Evolutionary conservation across 2,888 invertebrate species (phyloP), one percentile per base, ranked within the genome.

Genomic region (Acleris cristana): DNA sequence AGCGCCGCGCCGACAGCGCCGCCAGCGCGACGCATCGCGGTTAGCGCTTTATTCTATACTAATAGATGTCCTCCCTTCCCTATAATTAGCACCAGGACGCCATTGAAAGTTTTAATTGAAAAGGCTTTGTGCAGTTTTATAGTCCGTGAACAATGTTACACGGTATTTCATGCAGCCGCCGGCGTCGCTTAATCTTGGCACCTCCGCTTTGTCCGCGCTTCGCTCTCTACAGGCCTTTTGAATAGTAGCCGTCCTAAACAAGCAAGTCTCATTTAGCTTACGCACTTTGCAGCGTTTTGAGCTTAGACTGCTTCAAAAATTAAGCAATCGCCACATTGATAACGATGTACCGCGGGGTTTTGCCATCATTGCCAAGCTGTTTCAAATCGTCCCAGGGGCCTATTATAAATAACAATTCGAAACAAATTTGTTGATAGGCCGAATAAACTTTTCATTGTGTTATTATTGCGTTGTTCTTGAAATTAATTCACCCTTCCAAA

Each of bases 51-150:
- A 87, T 87, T 86, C 87, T 87, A 86, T 80, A 86, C 87, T 88
- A 88, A 89, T 89, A 90, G 90, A 90, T 89, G 88, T 87, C 86
- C 76, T 76, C 74, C 81, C 74, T 73, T 79, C 76, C 80, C 82
- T 82, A 86, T 92, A 91, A 91, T 92, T 90, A 91, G 88, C 87
- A 83, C 83, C 79, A 78, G 80, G 81, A 82, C 81, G 86, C 88
- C 84, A 90, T 90, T 84, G 86, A 89, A 92, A 92, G 85, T 91
- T 92, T 92, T 92, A 92, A 92, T 92, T 92, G 90, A 91, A 92
- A 92, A 91, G 85, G 84, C 86, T 90, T 89, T 88, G 88, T 88
- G 84, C 88, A 88, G 84, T 90, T 90, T 90, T 89, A 89, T 88
- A 88, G 87, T 79, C 84, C 75, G 86, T 82, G 83, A 85, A 88